Percentiles rank a stretch among this genome's conserved stretches.
Evolutionary conservation across 2,113 vertebrate species (phyloP).

Genomic region (Paraplagusia blochii): DNA sequence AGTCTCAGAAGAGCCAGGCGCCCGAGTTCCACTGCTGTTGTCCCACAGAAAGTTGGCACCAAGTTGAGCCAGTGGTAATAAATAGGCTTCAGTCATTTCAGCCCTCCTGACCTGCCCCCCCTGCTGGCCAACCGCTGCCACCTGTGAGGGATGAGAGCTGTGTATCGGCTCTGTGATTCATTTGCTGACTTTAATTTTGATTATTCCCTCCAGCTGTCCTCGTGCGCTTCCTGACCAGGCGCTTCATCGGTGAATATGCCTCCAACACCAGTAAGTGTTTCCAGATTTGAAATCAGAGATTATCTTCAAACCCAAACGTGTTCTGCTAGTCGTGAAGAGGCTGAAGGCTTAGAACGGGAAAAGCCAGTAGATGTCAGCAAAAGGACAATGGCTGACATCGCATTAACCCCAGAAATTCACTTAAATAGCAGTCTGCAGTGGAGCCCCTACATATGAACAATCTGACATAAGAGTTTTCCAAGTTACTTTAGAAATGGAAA

Average conservation of each 20-base stretch:
- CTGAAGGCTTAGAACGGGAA: too few species aligned
- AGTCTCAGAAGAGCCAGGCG: constrained; percentile 21
- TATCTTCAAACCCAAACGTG: not conserved
- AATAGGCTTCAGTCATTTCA: constrained; percentile 1
- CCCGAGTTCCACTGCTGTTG: constrained; percentile 25
- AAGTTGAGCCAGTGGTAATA: not conserved
- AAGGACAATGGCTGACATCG: too few species aligned
- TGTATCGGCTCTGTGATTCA: constrained; percentile 23
- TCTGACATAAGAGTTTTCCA: too few species aligned
- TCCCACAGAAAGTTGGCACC: constrained; percentile 13
- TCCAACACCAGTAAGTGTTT: constrained; percentile 75
- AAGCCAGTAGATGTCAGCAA: too few species aligned
- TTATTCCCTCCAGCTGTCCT: constrained; percentile 67
- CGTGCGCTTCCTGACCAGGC: constrained; percentile 76
- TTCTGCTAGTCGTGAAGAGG: too few species aligned
- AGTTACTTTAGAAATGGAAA: too few species aligned
- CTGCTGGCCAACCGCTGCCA: too few species aligned
- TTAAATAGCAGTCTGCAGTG: too few species aligned
- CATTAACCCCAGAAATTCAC: too few species aligned
- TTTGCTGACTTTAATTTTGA: constrained; percentile 11
- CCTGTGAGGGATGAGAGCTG: constrained; percentile 27
- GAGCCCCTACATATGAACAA: too few species aligned
- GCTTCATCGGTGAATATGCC: constrained; percentile 79
- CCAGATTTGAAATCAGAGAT: constrained; percentile 7
- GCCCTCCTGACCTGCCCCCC: not conserved